These are phyloP conservation scores for Gulo gulo DNA, from an alignment of 2,113 vertebrate species.

Conservation along the genomic window DNA sequence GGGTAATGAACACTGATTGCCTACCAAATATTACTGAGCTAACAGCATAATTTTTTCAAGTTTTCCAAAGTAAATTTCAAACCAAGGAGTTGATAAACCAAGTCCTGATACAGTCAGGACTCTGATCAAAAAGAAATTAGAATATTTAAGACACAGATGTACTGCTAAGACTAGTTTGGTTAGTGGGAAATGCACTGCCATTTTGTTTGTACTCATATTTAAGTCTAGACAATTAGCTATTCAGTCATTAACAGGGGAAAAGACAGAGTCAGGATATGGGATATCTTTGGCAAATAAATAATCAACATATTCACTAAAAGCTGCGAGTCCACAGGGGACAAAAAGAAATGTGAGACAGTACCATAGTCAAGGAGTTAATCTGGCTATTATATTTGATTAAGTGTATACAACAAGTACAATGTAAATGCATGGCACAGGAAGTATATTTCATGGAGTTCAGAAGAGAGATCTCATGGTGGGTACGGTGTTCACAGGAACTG, in stretches of 20 bases:
- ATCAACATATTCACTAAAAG: conserved; percentile 1
- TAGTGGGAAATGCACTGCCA: background rate
- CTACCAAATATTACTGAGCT: background rate
- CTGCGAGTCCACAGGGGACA: background rate
- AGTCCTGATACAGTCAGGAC: background rate
- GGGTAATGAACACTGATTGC: background rate
- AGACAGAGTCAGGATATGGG: background rate
- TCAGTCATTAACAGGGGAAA: background rate
- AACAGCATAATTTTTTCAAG: background rate
- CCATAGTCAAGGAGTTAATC: conserved; percentile 1
- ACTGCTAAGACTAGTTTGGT: background rate
- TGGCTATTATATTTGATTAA: background rate
- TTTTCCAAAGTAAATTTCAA: conserved; percentile 31
- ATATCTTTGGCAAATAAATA: conserved; percentile 6
- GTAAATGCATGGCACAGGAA: background rate
- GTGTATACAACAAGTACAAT: background rate
- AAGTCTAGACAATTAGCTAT: background rate
- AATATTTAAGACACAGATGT: background rate
- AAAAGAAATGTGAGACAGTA: background rate
- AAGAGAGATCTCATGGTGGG: background rate
- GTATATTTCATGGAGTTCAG: background rate
- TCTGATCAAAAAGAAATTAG: conserved; percentile 20
- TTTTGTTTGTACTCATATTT: conserved; percentile 10
- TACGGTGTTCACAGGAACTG: background rate
- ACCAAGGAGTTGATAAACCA: background rate